Evolutionary conservation across 2,888 invertebrate genomes (phyloP), one percentile per base, ranked within the genome.

Genomic region (Drosophila ezoana): DNA sequence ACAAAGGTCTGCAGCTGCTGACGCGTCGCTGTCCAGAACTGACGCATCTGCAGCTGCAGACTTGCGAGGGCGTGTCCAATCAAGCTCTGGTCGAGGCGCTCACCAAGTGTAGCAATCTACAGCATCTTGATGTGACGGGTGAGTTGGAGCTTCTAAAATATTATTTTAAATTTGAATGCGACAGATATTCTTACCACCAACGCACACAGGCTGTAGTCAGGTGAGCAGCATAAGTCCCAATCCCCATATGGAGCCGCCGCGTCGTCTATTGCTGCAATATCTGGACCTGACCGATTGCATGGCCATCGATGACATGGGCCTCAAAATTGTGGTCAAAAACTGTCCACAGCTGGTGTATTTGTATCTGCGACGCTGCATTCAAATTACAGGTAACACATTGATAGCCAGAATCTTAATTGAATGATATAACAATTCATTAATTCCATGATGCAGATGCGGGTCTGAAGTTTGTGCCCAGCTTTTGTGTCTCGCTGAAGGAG

Each of bases 221-320:
- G 95, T 97, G 74, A 96, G 96, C 76, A 96, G 96, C 93, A 95
- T 97, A 23, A 95, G 95, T 82, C 94, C 95, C 87, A 94, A 94
- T 76, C 94, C 95, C 81, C 93, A 95, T 53, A 93, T 95, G 71
- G 95, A 95, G 72, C 94, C 94, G 6, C 93, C 95, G 0, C 92
- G 95, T 60, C 93, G 95, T 54, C 94, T 98, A 13, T 95, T 96
- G 45, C 93, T 98, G 45, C 97, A 98, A 91, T 97, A 96, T 92
- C 94, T 98, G 76, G 98, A 98, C 93, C 94, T 98, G 83, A 98
- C 98, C 5, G 98, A 98, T 92, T 98, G 98, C 90, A 94, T 95
- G 63, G 94, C 95, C 16, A 94, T 98, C 43, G 96, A 97, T 70
- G 98, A 98, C 91, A 94, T 95, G 28, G 97, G 97, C 0, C 94